A percentile compares a stretch with the other conserved stretches of the same genome.
phyloP scores from a whole-genome alignment of 2,113 vertebrate species.

The Ahaetulla prasina region DNA sequence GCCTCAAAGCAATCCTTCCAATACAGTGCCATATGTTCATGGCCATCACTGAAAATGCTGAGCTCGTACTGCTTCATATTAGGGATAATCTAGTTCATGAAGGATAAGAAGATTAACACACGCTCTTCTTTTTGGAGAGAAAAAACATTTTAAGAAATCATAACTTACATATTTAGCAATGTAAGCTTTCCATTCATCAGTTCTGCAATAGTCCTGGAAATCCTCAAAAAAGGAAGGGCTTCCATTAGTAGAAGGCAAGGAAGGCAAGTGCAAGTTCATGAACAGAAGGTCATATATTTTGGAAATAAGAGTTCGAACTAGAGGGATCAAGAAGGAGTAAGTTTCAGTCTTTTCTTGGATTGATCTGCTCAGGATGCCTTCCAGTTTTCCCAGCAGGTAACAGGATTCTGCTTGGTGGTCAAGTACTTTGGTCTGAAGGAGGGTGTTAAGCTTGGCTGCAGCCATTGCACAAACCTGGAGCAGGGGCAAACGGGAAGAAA shows the following conservation, averaged over 20 bases:
- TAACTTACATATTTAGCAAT: conserved; percentile 94
- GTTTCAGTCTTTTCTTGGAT: conserved; percentile 83
- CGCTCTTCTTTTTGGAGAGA: neutral
- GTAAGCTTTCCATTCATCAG: conserved; percentile 92
- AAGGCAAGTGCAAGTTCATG: conserved; percentile 93
- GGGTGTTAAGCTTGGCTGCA: conserved; percentile 91
- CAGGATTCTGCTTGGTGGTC: conserved; percentile 92
- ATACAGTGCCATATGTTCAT: conserved; percentile 88
- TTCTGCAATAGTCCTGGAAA: conserved; percentile 90
- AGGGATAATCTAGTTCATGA: conserved; percentile 83
- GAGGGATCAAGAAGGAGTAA: conserved; percentile 90
- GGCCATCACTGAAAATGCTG: conserved; percentile 84
- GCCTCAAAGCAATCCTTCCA: conserved; percentile 95
- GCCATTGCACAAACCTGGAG: conserved; percentile 89
- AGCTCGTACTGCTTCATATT: conserved; percentile 98
- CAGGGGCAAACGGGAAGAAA: conserved; percentile 22
- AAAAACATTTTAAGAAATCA: neutral
- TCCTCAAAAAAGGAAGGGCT: conserved; percentile 96
- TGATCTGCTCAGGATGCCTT: conserved; percentile 84
- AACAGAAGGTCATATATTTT: conserved; percentile 93
- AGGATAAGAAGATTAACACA: neutral
- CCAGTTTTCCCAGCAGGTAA: conserved; percentile 89
- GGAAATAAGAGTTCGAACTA: conserved; percentile 87
- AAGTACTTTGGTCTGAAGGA: conserved; percentile 92
- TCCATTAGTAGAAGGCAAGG: conserved; percentile 89